phyloP scores from a whole-genome alignment of 2,888 invertebrate species.

The Drosophila ezoana region DNA sequence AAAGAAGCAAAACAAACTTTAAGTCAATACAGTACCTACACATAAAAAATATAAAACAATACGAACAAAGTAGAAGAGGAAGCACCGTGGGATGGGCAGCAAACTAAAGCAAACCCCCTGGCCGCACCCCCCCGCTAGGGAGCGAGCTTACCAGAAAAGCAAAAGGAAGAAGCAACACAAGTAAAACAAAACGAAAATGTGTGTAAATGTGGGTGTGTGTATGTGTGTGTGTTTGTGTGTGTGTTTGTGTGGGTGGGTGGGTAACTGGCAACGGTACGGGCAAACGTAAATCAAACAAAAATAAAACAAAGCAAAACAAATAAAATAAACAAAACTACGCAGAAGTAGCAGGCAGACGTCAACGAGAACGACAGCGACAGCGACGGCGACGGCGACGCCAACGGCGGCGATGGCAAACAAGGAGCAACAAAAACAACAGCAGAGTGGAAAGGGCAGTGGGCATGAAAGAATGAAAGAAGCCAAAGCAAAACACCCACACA shows the following conservation, averaged over 20 bases:
- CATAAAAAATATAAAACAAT: conserved; percentile 62
- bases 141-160: conserved; percentile 21
- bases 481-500: conserved; percentile 57
- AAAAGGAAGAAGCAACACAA: conserved; percentile 51
- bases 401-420: conserved; percentile 60
- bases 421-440: conserved; percentile 55
- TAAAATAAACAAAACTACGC: conserved; percentile 79
- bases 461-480: conserved; percentile 48
- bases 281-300: conserved; percentile 78
- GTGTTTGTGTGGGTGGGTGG: conserved; percentile 13
- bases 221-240: conserved; percentile 20
- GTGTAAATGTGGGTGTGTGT: conserved; percentile 1
- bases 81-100: conserved; percentile 42
- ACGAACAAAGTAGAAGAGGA: conserved; percentile 61
- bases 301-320: conserved; percentile 79
- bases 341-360: conserved; percentile 74
- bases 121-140: conserved; percentile 13
- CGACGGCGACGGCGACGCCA: neutral
- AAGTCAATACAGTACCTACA: conserved; percentile 74
- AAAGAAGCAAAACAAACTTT: conserved; percentile 75
- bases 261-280: conserved; percentile 49
- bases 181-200: conserved; percentile 62
- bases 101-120: conserved; percentile 56
- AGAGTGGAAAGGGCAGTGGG: conserved; percentile 32
- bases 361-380: conserved; percentile 49